Percentiles rank a stretch among this genome's conserved stretches.
phyloP scores from a whole-genome alignment of 2,888 invertebrate genomes.

The Drosophila bunnanda region DNA sequence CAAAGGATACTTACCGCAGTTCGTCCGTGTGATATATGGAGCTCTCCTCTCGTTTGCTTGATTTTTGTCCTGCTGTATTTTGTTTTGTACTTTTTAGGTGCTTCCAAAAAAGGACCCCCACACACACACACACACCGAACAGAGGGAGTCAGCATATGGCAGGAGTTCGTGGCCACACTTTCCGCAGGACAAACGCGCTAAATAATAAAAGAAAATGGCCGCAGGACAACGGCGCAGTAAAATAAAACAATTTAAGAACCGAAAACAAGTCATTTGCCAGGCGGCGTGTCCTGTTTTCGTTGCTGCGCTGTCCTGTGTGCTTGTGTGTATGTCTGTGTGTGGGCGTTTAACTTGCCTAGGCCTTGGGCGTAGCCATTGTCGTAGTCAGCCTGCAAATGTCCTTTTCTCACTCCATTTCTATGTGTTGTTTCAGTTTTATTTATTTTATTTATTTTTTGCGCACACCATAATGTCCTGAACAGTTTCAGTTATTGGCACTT shows the following conservation, averaged over 20 bases:
- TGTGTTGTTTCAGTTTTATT: not conserved
- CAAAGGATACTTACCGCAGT: slow-evolving; percentile 32
- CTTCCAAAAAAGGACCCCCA: slow-evolving; percentile 43
- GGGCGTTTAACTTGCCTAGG: slow-evolving; percentile 46
- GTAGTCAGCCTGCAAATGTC: slow-evolving; percentile 34
- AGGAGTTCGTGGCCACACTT: slow-evolving; percentile 51
- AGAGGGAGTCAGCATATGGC: slow-evolving; percentile 63
- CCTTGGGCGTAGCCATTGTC: slow-evolving; percentile 56
- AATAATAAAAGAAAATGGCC: slow-evolving; percentile 55
- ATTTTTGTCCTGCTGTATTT: slow-evolving; percentile 44
- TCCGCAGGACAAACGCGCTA: slow-evolving; percentile 44
- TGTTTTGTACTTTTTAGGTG: slow-evolving; percentile 45
- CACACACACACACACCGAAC: slow-evolving; percentile 2
- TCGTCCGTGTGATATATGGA: slow-evolving; percentile 5
- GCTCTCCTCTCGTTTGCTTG: slow-evolving; percentile 48
- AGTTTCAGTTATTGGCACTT: slow-evolving; percentile 41
- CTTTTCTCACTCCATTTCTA: slow-evolving; percentile 28
- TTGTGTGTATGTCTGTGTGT: slow-evolving; percentile 31
- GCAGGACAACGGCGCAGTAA: slow-evolving; percentile 38
- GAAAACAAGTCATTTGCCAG: slow-evolving; percentile 70
- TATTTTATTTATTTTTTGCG: slow-evolving; percentile 8
- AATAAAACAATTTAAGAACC: slow-evolving; percentile 60
- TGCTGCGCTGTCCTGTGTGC: slow-evolving; percentile 15
- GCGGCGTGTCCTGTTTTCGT: slow-evolving; percentile 24
- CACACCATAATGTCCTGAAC: slow-evolving; percentile 35